Conservation (phyloP, 2,888 invertebrate genomes). For the Anagyrus pseudococci region DNA sequence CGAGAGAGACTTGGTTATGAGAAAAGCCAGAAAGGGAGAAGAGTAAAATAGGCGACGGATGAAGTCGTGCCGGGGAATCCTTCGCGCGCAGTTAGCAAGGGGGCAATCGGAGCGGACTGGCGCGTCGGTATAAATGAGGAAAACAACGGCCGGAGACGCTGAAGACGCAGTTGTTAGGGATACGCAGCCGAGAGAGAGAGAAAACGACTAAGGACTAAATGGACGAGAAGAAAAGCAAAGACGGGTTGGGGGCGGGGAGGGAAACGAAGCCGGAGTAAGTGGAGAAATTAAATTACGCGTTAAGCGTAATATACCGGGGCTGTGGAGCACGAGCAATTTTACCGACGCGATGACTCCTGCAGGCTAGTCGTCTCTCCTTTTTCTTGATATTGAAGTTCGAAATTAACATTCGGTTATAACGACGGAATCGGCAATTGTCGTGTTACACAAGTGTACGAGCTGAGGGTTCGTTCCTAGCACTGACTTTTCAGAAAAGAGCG, state of each 20-base stretch:
- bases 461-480: too few species aligned
- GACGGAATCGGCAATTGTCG: too few species aligned
- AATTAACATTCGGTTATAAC: background rate
- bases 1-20: background rate
- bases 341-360: background rate
- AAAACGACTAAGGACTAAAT: background rate
- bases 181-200: constrained; percentile 27
- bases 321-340: constrained; percentile 8
- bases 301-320: constrained; percentile 3
- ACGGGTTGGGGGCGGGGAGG: too few species aligned
- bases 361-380: background rate
- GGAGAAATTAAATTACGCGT: constrained; percentile 38
- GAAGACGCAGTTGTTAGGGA: constrained; percentile 28
- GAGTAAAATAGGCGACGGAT: background rate
- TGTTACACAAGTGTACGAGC: too few species aligned
- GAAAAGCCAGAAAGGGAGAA: background rate
- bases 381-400: background rate
- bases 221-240: background rate
- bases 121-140: constrained; percentile 23
- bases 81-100: background rate
- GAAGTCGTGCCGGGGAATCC: background rate
- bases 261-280: constrained; percentile 11
- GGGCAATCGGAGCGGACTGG: background rate
- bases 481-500: too few species aligned
- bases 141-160: constrained; percentile 30